phyloP scores from a whole-genome alignment of 1,140 invertebrate genomes.

The Drosophila tsacasi region DNA sequence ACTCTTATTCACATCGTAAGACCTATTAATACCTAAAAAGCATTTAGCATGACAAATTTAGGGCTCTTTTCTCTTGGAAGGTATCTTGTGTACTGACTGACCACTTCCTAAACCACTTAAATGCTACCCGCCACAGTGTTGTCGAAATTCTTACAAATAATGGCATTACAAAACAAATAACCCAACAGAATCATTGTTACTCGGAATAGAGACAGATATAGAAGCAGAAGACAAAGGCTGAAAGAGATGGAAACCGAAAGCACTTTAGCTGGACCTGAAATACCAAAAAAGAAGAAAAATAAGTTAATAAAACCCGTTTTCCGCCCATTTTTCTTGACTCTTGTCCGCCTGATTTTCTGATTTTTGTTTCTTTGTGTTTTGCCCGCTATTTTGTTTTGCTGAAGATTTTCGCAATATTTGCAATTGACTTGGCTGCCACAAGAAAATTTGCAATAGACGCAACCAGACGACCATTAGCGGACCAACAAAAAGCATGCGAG shows the following conservation, averaged over 20 bases:
- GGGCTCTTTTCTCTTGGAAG: constrained; percentile 2
- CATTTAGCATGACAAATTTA: not conserved
- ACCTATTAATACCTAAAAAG: not conserved
- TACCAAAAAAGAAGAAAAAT: constrained; percentile 19
- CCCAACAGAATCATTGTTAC: constrained; percentile 53
- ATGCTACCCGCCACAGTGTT: constrained; percentile 10
- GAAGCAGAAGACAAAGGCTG: constrained; percentile 29
- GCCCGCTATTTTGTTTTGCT: constrained; percentile 64
- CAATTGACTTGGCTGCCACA: constrained; percentile 60
- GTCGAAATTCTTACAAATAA: constrained; percentile 27
- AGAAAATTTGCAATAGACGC: constrained; percentile 70
- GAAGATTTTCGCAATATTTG: constrained; percentile 79
- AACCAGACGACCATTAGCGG: constrained; percentile 56
- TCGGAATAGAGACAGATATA: constrained; percentile 3
- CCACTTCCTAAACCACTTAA: constrained; percentile 28
- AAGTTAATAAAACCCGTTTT: constrained; percentile 61
- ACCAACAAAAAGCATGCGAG: constrained; percentile 53
- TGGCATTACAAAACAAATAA: constrained; percentile 41
- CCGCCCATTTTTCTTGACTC: constrained; percentile 35
- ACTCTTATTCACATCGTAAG: not conserved
- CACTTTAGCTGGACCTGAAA: constrained; percentile 33
- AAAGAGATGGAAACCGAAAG: constrained; percentile 46
- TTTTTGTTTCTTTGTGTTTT: constrained; percentile 38
- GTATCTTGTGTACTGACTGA: constrained; percentile 4
- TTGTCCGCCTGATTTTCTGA: constrained; percentile 35